A percentile compares a stretch with the other conserved stretches of the same genome.
These are phyloP conservation scores for Cheirogaleus medius DNA, from an alignment of 2,113 vertebrate genomes.

Conservation along the genomic window DNA sequence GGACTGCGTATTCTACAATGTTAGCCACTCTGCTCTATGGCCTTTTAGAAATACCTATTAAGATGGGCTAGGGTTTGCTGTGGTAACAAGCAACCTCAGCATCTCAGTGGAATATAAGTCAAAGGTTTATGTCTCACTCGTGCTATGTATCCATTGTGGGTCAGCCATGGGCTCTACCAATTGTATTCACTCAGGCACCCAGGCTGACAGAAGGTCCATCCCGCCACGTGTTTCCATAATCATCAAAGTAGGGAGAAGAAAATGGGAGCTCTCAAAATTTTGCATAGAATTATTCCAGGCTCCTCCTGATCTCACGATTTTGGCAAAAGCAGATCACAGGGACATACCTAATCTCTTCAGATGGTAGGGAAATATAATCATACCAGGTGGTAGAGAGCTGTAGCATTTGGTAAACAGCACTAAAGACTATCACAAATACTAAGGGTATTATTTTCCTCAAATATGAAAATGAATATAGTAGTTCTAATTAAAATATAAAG, in stretches of 20 bases:
- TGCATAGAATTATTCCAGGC: background rate
- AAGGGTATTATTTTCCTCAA: background rate
- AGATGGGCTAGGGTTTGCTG: background rate
- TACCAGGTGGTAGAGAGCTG: background rate
- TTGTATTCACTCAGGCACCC: background rate
- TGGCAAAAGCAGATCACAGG: background rate
- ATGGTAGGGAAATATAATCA: background rate
- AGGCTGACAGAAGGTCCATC: background rate
- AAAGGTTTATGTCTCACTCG: background rate
- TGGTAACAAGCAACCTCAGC: background rate
- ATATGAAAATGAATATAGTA: background rate
- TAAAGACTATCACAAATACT: background rate
- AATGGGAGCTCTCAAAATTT: background rate
- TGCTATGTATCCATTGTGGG: accelerated
- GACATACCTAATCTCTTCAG: background rate
- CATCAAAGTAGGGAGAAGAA: background rate
- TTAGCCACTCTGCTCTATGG: background rate
- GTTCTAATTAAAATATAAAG: background rate
- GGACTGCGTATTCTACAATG: background rate
- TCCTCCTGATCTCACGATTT: background rate
- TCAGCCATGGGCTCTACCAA: background rate
- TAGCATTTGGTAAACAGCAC: background rate
- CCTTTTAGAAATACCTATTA: background rate
- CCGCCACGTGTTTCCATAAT: background rate
- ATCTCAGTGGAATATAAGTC: background rate